Conservation (phyloP, 2,888 invertebrate genomes). For the Callimorpha dominula region DNA sequence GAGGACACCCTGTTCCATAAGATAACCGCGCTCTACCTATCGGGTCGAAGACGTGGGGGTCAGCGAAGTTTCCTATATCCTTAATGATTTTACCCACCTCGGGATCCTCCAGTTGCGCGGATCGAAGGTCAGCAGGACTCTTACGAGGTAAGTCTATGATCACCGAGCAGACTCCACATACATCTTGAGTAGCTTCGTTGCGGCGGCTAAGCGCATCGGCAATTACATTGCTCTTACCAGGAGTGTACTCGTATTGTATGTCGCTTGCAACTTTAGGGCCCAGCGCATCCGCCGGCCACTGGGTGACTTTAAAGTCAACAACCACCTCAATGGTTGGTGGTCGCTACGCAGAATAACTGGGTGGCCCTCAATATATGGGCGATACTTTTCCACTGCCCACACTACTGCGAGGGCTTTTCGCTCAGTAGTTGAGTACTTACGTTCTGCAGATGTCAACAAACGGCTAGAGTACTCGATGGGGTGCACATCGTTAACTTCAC, state of each 20-base stretch:
- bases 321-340: neutral
- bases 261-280: neutral
- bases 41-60: too few species aligned
- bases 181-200: too few species aligned
- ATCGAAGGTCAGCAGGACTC: too few species aligned
- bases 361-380: neutral
- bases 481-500: neutral
- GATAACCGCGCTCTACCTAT: too few species aligned
- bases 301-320: neutral
- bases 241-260: neutral
- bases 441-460: neutral
- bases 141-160: too few species aligned
- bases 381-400: neutral
- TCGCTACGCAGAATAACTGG: neutral
- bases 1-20: too few species aligned
- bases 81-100: too few species aligned
- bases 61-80: too few species aligned
- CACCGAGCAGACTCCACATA: too few species aligned
- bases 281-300: neutral
- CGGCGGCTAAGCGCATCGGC: too few species aligned
- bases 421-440: neutral
- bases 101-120: too few species aligned
- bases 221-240: neutral
- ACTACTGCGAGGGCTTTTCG: conserved; percentile 4
- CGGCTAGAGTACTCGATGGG: conserved; percentile 3